Evolutionary conservation across 2,888 invertebrate species (phyloP).

Genomic region (Agriopis marginaria): DNA sequence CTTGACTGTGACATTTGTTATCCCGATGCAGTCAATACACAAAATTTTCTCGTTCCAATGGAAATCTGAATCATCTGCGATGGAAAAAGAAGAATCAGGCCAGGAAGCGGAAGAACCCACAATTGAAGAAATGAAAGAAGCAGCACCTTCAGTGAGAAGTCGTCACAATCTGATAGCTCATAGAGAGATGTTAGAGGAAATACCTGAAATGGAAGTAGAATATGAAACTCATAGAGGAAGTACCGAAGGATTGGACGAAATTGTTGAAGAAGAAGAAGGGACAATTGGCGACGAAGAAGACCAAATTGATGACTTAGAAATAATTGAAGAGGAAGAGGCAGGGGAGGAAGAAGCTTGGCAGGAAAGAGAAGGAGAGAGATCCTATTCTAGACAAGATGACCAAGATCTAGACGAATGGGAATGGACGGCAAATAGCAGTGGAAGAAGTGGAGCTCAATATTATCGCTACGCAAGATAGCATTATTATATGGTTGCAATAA

Average conservation of each 20-base stretch:
- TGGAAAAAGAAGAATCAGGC: constrained; percentile 44
- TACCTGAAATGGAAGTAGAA: constrained; percentile 77
- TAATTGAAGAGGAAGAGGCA: constrained; percentile 76
- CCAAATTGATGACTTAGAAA: constrained; percentile 68
- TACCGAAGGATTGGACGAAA: constrained; percentile 72
- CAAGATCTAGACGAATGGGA: constrained; percentile 83
- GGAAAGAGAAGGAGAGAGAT: constrained; percentile 63
- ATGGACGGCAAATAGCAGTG: constrained; percentile 65
- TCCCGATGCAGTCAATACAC: constrained; percentile 87
- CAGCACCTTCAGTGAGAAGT: constrained; percentile 54
- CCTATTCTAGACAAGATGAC: constrained; percentile 64
- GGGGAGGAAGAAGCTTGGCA: constrained; percentile 73
- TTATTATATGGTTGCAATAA: constrained; percentile 59
- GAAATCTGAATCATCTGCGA: constrained; percentile 45
- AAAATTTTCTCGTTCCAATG: constrained; percentile 63
- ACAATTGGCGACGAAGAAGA: constrained; percentile 61
- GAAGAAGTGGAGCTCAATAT: constrained; percentile 72
- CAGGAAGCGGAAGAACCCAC: constrained; percentile 45
- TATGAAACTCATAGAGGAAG: constrained; percentile 74
- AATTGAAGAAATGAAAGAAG: constrained; percentile 55
- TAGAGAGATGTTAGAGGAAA: constrained; percentile 79
- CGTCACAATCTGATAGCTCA: constrained; percentile 72
- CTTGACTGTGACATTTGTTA: constrained; percentile 88
- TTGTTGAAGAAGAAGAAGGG: constrained; percentile 80
- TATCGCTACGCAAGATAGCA: constrained; percentile 75